Evolutionary conservation across 2,113 vertebrate species (phyloP).

Genomic region (Eleginops maclovinus): DNA sequence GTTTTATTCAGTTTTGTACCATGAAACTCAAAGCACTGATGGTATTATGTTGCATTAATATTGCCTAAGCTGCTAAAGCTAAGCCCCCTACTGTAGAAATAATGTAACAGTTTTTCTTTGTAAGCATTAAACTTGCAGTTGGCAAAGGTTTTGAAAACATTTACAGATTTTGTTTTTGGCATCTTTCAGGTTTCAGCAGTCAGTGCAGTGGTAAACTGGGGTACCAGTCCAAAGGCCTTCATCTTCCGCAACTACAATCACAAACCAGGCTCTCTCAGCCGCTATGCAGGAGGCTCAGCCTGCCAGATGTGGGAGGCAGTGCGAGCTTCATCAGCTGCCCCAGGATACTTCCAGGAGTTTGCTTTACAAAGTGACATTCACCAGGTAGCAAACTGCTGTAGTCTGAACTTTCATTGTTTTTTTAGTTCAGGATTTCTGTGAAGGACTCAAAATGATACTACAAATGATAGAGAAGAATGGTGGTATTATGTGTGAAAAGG

Average conservation of each 20-base stretch:
- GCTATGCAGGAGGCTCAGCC: conserved; percentile 78
- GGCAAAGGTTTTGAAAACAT: neutral
- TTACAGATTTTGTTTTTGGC: neutral
- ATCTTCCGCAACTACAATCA: conserved; percentile 86
- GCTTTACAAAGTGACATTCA: conserved; percentile 81
- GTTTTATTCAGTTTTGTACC: neutral
- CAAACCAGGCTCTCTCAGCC: conserved; percentile 75
- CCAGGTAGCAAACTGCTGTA: conserved; percentile 69
- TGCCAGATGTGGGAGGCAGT: conserved; percentile 83
- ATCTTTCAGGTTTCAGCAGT: conserved; percentile 81
- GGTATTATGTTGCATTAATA: neutral
- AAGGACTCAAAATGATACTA: neutral
- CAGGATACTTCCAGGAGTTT: conserved; percentile 84
- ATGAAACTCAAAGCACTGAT: neutral
- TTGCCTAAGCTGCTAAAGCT: neutral
- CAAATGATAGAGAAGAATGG: neutral
- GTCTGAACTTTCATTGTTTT: neutral
- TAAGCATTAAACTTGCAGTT: neutral
- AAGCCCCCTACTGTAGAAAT: neutral
- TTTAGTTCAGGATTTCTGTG: neutral
- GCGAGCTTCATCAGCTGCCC: conserved; percentile 83
- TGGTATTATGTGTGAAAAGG: neutral
- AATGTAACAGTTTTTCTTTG: neutral
- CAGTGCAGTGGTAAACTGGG: conserved; percentile 84
- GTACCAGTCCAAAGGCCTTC: conserved; percentile 82